A percentile compares a stretch with the other conserved stretches of the same genome.
phyloP scores from a whole-genome alignment of 2,113 vertebrate genomes.

The Ptyas mucosa region DNA sequence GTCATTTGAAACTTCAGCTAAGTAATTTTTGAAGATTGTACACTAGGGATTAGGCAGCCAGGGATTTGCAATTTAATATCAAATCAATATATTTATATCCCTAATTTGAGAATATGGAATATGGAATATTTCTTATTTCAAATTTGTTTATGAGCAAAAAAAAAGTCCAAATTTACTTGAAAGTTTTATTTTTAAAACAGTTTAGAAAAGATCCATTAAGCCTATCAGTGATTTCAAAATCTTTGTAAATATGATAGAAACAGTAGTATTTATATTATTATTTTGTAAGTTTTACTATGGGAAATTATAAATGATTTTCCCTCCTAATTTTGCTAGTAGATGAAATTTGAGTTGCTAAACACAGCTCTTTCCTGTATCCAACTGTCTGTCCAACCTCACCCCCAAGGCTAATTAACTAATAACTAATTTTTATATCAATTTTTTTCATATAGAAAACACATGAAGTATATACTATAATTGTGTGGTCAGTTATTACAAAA shows the following conservation, averaged over 20 bases:
- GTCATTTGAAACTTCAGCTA: background rate
- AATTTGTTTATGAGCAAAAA: background rate
- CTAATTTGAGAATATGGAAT: background rate
- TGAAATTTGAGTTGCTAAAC: background rate
- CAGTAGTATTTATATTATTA: background rate
- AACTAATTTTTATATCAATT: background rate
- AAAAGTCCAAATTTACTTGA: background rate
- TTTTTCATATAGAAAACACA: background rate
- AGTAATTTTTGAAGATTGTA: background rate
- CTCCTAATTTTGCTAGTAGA: background rate
- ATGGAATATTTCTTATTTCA: background rate
- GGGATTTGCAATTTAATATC: background rate
- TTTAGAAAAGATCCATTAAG: rapidly evolving
- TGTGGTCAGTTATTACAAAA: background rate
- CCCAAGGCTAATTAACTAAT: background rate
- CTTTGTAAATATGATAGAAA: background rate
- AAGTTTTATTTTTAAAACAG: background rate
- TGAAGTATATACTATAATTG: background rate
- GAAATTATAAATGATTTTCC: background rate
- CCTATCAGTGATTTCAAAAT: background rate
- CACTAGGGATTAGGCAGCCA: background rate
- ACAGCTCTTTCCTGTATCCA: background rate
- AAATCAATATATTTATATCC: background rate
- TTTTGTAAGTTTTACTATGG: background rate
- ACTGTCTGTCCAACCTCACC: background rate